Percentiles rank a stretch among this genome's conserved stretches.
These are phyloP conservation scores for Andrena hattorfiana DNA, from an alignment of 2,888 invertebrate genomes.

Conservation along the genomic window DNA sequence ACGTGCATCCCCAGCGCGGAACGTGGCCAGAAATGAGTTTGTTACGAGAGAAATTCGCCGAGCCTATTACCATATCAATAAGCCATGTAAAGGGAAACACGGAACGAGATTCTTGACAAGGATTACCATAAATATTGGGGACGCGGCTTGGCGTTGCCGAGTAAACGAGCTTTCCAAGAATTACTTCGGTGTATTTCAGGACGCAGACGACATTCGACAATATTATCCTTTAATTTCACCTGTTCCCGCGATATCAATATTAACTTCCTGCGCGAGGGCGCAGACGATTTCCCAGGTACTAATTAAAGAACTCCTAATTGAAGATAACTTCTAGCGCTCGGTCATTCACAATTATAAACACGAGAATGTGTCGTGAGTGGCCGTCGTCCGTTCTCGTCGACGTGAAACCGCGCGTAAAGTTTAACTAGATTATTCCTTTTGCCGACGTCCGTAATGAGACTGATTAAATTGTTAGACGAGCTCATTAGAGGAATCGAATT, in stretches of 20 bases:
- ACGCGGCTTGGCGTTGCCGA: not conserved
- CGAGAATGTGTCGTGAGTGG: no score
- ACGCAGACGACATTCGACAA: not conserved
- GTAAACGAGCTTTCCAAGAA: slow-evolving; percentile 12
- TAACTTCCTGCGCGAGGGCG: no score
- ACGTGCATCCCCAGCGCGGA: slow-evolving; percentile 14
- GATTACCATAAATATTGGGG: slow-evolving; percentile 54
- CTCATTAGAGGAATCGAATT: slow-evolving; percentile 25
- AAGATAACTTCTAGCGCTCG: not conserved
- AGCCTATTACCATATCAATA: slow-evolving; percentile 33
- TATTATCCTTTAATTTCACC: slow-evolving; percentile 28
- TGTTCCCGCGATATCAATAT: not conserved
- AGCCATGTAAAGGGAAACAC: slow-evolving; percentile 2
- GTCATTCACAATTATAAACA: no score
- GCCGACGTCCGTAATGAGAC: not conserved
- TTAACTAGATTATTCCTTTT: not conserved
- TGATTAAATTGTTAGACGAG: slow-evolving; percentile 10
- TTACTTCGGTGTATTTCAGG: not conserved
- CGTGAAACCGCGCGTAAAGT: not conserved
- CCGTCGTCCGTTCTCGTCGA: not conserved
- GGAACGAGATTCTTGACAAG: slow-evolving; percentile 23
- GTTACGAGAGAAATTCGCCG: slow-evolving; percentile 8
- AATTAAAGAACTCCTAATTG: not conserved
- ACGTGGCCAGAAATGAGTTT: slow-evolving; percentile 1
- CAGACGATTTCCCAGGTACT: not conserved